Evolutionary conservation across 2,113 vertebrate genomes (phyloP).

Genomic region (Forbesichthys agassizii): DNA sequence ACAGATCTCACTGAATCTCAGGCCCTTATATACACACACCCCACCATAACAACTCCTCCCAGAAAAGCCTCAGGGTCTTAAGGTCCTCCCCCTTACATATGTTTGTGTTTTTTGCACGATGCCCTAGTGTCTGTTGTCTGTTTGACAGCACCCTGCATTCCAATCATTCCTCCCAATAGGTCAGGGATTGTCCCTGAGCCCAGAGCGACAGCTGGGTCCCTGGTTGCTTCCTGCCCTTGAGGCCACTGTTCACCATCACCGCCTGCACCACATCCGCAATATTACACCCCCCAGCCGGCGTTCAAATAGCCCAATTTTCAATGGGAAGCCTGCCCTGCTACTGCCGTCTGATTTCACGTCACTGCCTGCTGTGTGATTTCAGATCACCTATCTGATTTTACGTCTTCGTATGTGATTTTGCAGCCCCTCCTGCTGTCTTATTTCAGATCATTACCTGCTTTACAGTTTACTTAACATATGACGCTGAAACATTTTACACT

Average conservation of each 20-base stretch:
- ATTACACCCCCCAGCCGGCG: conserved; percentile 38
- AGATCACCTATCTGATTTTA: too few species aligned
- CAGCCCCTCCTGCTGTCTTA: background rate
- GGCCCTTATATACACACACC: too few species aligned
- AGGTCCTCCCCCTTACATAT: too few species aligned
- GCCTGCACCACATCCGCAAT: conserved; percentile 28
- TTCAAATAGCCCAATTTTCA: conserved; percentile 39
- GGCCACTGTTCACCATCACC: conserved; percentile 40
- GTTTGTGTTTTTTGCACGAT: conserved; percentile 32
- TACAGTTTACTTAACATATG: background rate
- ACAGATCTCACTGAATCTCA: too few species aligned
- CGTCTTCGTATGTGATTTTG: too few species aligned
- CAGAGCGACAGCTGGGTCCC: conserved; percentile 74
- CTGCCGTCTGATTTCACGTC: conserved; percentile 25
- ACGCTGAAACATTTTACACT: too few species aligned
- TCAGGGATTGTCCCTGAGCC: conserved; percentile 79
- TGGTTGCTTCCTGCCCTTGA: conserved; percentile 57
- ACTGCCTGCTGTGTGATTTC: background rate
- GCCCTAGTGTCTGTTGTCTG: conserved; percentile 24
- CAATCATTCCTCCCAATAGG: conserved; percentile 77
- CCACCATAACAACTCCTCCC: too few species aligned
- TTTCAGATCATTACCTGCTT: background rate
- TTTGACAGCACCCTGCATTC: conserved; percentile 51
- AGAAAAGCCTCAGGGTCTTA: too few species aligned
- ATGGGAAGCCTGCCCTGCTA: conserved; percentile 22